Evolutionary conservation across 2,888 invertebrate species (phyloP).

Genomic region (Troglohyphantes excavatus): DNA sequence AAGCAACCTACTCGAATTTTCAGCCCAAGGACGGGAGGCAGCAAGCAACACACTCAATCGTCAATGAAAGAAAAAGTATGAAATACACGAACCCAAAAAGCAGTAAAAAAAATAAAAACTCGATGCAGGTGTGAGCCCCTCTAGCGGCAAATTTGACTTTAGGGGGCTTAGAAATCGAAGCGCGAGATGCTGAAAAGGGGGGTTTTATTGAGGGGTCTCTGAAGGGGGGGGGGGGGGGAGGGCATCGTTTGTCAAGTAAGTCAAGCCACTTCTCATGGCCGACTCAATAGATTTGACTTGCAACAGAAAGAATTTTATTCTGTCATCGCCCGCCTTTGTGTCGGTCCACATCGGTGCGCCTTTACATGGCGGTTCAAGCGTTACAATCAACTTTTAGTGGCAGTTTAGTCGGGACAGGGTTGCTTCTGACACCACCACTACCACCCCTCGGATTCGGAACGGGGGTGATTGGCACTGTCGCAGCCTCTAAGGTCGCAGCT

Average conservation of each 20-base stretch:
- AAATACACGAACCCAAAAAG: background rate
- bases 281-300: conserved; percentile 73
- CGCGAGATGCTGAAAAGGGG: conserved; percentile 18
- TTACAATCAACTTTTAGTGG: conserved; percentile 71
- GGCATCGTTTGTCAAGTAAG: conserved; percentile 70
- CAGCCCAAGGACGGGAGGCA: no score
- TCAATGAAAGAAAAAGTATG: background rate
- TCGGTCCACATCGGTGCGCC: conserved; percentile 55
- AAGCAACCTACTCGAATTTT: background rate
- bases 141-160: conserved; percentile 71
- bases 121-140: conserved; percentile 67
- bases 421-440: background rate
- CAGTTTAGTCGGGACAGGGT: conserved; percentile 56
- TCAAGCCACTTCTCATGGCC: conserved; percentile 60
- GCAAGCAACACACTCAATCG: background rate
- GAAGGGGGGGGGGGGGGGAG: background rate
- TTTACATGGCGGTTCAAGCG: conserved; percentile 71
- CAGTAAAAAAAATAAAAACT: conserved; percentile 22
- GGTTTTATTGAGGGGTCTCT: background rate
- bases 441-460: background rate
- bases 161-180: conserved; percentile 29
- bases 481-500: no score
- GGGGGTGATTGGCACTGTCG: no score
- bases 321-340: conserved; percentile 70
- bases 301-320: conserved; percentile 62